Percentiles rank a stretch among this genome's conserved stretches.
These are phyloP conservation scores for Pachycephala philippinensis DNA, from an alignment of 2,113 vertebrate genomes.

Conservation along the genomic window DNA sequence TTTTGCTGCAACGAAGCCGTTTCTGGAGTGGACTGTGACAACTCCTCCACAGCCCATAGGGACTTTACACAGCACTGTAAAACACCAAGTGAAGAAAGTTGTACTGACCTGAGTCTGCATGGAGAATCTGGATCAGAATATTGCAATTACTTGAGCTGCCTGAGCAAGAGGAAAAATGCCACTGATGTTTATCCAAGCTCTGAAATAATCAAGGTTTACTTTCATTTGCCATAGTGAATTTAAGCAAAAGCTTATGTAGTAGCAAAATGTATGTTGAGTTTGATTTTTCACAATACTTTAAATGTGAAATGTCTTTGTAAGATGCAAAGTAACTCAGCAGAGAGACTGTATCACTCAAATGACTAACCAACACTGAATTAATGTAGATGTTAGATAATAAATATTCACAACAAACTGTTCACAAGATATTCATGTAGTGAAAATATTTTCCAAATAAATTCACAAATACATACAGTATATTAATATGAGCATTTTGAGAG, in stretches of 20 bases:
- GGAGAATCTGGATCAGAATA: background rate
- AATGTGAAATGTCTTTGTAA: background rate
- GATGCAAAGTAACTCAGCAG: background rate
- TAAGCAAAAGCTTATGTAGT: background rate
- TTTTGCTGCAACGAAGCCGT: background rate
- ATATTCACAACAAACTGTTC: conserved; percentile 7
- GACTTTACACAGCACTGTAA: background rate
- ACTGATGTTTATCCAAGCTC: background rate
- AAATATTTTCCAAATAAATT: conserved; percentile 16
- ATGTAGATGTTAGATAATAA: background rate
- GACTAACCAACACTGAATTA: background rate
- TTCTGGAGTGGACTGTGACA: background rate
- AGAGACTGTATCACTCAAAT: background rate
- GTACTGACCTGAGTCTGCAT: background rate
- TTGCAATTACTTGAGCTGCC: background rate
- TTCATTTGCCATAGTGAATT: background rate
- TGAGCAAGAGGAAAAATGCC: background rate
- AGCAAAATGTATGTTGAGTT: background rate
- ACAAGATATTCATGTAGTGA: background rate
- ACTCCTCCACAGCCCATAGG: background rate
- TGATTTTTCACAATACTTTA: background rate
- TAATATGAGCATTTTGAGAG: background rate
- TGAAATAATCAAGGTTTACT: background rate
- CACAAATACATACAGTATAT: background rate
- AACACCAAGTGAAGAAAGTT: background rate